Base-by-base conservation (phyloP, 2,113 vertebrate species). In the Mus pahari region DNA sequence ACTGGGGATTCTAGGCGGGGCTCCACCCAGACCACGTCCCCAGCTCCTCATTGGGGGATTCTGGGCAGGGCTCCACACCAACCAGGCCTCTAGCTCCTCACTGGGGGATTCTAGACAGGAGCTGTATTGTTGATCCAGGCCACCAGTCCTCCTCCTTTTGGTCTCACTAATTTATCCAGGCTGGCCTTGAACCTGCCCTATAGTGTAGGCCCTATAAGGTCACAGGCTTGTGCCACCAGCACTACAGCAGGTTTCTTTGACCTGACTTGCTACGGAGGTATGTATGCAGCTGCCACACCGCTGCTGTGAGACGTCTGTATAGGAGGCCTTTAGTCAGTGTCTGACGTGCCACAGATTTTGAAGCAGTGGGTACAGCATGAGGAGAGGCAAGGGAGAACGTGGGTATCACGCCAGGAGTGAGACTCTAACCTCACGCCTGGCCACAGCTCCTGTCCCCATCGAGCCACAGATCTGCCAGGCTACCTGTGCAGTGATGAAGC, bases 401-500 rank as follows among this genome's bases (percentile, higher is more conserved):
- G 19, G 74, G 74, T 7, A 11, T 6, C 39, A 0, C 13, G 8
- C 0, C n/a, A 22, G 31, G 22, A 9, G 7, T 9, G 45, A 5
- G 31, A 3, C 5, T 39, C 84, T 96, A 88, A 97, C 50, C 24
- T 12, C 9, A n/a, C 0, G 39, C 20, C 42, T 53, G 64, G 55
- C 95, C 31, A 0, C 98, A 99, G 99, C 97, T 2, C 99, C 99
- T 0, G 99, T 99, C 90, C 99, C 99, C 0, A 99, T 99, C 0
- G 99, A 99, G 97, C 99, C 99, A 0, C 99, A 99, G 98, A 99
- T 99, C 98, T 99, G 99, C 98, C 99, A 99, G 98, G 99, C 99
- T 92, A 99, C 99, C 88, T 99, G 99, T 0, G 99, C 99, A 6
- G 98, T 99, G 97, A 99, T 99, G 99, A 99, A 99, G 97, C 98